phyloP scores from a whole-genome alignment of 2,797 vertebrate genomes.

The Craterocephalus amniculus region DNA sequence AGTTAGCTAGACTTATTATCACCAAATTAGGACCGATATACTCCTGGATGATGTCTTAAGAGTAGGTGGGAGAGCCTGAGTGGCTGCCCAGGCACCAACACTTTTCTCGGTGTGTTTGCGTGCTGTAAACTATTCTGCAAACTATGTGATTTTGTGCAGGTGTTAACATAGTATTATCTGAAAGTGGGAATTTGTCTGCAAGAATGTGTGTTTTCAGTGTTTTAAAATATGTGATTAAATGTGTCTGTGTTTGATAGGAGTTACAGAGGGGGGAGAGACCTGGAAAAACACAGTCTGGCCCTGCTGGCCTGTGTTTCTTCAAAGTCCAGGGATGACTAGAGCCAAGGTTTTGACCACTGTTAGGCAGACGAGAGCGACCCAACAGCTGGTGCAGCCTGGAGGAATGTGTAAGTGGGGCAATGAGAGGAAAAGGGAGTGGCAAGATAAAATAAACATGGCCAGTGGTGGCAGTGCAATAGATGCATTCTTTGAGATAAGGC shows the following conservation, averaged over 20 bases:
- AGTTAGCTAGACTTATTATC: conserved; percentile 67
- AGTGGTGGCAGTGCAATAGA: conserved; percentile 18
- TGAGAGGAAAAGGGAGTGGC: conserved; percentile 32
- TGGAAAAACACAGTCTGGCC: conserved; percentile 59
- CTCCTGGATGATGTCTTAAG: conserved; percentile 47
- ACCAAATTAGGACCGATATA: conserved; percentile 80
- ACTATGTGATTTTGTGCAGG: conserved; percentile 31
- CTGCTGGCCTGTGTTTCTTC: conserved; percentile 60
- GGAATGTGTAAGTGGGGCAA: conserved; percentile 34
- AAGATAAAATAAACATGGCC: conserved; percentile 24
- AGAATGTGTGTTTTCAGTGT: conserved; percentile 43
- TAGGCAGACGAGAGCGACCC: conserved; percentile 33
- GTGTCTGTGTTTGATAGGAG: conserved; percentile 54
- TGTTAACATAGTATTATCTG: conserved; percentile 47
- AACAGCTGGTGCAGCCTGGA: conserved; percentile 44
- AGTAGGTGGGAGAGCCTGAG: conserved; percentile 37
- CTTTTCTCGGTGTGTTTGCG: conserved; percentile 25
- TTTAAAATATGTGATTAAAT: conserved; percentile 49
- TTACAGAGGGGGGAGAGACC: conserved; percentile 31
- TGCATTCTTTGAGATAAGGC: conserved; percentile 32
- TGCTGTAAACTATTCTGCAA: conserved; percentile 1
- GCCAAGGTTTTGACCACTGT: conserved; percentile 41
- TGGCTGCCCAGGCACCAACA: conserved; percentile 16
- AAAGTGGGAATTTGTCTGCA: conserved; percentile 35
- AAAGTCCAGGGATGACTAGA: conserved; percentile 52